Evolutionary conservation across 2,797 vertebrate genomes (phyloP).

Genomic region (Zalophus californianus): DNA sequence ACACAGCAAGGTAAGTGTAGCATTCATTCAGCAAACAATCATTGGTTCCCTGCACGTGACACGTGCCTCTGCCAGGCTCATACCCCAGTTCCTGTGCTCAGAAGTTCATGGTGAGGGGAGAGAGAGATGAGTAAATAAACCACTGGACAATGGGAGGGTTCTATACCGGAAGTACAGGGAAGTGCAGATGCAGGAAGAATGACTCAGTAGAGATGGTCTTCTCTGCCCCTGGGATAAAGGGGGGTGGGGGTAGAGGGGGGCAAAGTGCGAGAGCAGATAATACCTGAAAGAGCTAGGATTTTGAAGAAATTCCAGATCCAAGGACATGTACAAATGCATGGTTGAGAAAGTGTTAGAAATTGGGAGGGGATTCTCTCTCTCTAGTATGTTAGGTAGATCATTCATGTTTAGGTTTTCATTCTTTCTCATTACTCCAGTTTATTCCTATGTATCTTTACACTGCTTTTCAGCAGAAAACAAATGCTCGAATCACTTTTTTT

Average conservation of each 20-base stretch:
- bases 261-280: not conserved
- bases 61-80: not conserved
- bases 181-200: not conserved
- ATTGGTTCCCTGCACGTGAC: too few species aligned
- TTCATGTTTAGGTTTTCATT: not conserved
- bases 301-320: not conserved
- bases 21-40: not conserved
- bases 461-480: not conserved
- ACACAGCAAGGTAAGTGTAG: not conserved
- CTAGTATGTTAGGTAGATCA: not conserved
- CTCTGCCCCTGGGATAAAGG: not conserved
- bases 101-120: not conserved
- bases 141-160: fast-evolving
- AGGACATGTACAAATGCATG: not conserved
- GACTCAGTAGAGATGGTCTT: not conserved
- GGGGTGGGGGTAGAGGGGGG: too few species aligned
- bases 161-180: not conserved
- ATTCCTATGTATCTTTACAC: not conserved
- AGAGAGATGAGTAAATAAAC: not conserved
- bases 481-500: not conserved
- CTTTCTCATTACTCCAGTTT: not conserved
- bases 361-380: not conserved
- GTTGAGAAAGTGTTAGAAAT: not conserved
- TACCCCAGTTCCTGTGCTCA: too few species aligned
- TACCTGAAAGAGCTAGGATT: not conserved